phyloP scores from a whole-genome alignment of 2,888 invertebrate genomes.

The Tanypteryx hageni region DNA sequence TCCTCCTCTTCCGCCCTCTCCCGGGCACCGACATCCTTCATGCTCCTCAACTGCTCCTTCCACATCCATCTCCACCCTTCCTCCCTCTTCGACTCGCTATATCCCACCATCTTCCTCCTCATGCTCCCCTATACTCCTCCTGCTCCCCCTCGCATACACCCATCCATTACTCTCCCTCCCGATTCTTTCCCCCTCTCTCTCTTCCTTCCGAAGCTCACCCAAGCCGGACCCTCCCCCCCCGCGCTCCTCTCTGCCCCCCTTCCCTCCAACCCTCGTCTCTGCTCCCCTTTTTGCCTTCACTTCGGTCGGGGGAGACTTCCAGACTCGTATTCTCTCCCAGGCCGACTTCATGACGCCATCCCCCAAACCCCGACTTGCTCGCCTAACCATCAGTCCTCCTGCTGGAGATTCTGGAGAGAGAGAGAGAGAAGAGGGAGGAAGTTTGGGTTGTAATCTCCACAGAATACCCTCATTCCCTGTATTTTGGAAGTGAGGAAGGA shows the following conservation, averaged over 20 bases:
- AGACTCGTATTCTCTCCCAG: constrained; percentile 48
- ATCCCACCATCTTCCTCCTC: not conserved
- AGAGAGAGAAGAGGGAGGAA: no score
- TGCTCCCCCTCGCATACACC: not conserved
- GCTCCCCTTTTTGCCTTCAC: not conserved
- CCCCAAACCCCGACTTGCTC: not conserved
- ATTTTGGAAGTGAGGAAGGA: no score
- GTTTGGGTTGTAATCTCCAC: no score
- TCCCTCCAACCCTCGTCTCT: not conserved
- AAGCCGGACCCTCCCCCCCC: not conserved
- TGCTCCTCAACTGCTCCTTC: not conserved
- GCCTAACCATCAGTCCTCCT: no score
- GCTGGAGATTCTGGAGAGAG: no score
- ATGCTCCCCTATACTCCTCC: no score
- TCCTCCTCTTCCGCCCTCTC: not conserved
- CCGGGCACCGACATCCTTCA: not conserved
- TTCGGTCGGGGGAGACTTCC: constrained; percentile 17
- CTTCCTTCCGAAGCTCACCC: not conserved
- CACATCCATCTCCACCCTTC: not conserved
- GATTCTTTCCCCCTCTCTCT: constrained; percentile 30
- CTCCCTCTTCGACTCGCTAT: not conserved
- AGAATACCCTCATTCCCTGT: no score
- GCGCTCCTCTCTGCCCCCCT: not conserved
- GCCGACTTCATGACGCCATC: constrained; percentile 51
- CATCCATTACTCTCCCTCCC: constrained; percentile 39